Base-by-base conservation (phyloP, 2,113 vertebrate species). In the Antechinus stuartii region DNA sequence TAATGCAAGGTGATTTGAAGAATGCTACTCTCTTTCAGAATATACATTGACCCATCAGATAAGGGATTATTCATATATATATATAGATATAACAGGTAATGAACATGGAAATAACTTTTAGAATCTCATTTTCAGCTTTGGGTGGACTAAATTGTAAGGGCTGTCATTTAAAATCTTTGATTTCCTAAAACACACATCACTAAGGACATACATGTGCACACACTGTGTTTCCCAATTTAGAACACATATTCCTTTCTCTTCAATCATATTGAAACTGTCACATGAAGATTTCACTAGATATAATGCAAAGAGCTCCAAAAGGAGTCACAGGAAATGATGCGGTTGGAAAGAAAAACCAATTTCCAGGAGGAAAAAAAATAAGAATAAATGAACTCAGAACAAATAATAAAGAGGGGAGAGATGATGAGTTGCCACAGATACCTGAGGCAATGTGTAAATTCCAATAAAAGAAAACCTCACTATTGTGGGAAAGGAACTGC, bases 221-320 rank as follows among this genome's bases (percentile, higher is more conserved):
- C 26, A 30, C 47, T 56, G 4, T 9, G 12, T 92, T 93, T 50
- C 54, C 54, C 6, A 53, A 47, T 12, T 26, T 89, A 52, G 12
- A 90, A 0, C 8, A 5, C 0, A 24, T 90, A 27, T 96, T 54
- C 27, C n/a, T 93, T 25, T 12, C 0, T n/a, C 22, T 90, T 26
- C 46, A 91, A 90, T 7, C 2, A 91, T 6, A 89, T 92, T 93
- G 47, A 90, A 90, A 92, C 24, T 91, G 49, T 93, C 90, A 93
- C 16, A 93, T 90, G 76, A 68, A 35, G 6, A 89, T 16, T 84
- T 94, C 52, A 57, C 30, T 12, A 55, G 35, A 90, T 5, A 54
- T 54, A 2, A 24, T 84, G 25, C 0, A n/a, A 57, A 54, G 16
- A 52, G 3, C 90, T 93, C 91, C 35, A n/a, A 91, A 94, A 91